These are phyloP conservation scores for Neria commutata DNA, from an alignment of 2,888 invertebrate genomes.

Conservation along the genomic window DNA sequence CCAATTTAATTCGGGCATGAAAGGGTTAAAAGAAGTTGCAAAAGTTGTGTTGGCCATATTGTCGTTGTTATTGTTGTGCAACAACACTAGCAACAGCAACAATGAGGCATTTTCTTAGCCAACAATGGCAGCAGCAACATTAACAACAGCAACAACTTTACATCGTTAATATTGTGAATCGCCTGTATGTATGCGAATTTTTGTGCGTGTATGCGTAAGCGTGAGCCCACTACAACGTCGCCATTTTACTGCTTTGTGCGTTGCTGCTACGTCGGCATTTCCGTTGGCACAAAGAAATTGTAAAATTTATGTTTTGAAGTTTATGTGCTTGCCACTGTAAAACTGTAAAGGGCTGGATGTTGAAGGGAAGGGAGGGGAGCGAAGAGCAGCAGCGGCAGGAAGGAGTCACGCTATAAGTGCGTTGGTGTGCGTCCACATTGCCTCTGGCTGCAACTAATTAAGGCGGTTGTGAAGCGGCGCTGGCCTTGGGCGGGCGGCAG, in stretches of 20 bases:
- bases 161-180: constrained; percentile 1
- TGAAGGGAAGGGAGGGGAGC: too few species aligned
- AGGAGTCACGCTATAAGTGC: too few species aligned
- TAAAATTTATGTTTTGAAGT: constrained; percentile 3
- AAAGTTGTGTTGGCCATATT: too few species aligned
- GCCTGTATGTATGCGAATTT: background rate
- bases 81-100: background rate
- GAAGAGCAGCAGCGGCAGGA: background rate
- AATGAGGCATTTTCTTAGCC: background rate
- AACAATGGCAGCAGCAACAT: background rate
- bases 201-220: background rate
- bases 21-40: constrained; percentile 1
- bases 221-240: background rate
- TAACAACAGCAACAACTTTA: constrained; percentile 1
- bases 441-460: too few species aligned
- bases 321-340: background rate
- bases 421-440: too few species aligned
- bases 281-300: background rate
- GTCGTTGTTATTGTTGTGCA: background rate
- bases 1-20: too few species aligned
- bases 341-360: too few species aligned
- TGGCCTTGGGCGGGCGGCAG: too few species aligned
- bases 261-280: background rate
- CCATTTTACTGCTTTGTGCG: background rate
- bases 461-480: too few species aligned